phyloP scores from a whole-genome alignment of 1,140 invertebrate species.

The Drosophila kepulauana region DNA sequence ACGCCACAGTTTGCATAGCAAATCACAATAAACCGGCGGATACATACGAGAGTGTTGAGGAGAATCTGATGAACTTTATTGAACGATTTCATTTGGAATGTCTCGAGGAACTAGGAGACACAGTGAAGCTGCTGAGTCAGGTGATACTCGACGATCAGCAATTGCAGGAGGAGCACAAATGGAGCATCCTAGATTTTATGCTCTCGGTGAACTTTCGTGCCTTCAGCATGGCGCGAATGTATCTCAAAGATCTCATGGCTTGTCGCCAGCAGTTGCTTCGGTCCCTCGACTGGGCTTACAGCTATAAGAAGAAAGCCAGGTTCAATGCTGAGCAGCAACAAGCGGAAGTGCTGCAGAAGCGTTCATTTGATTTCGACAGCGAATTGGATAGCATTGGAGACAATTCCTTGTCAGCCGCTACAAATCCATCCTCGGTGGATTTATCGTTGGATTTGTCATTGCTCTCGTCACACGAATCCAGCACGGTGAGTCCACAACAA shows the following conservation, averaged over 20 bases:
- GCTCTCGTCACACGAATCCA: neutral
- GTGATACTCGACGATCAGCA: slow-evolving; percentile 28
- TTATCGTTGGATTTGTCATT: slow-evolving; percentile 8
- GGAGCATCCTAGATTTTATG: slow-evolving; percentile 44
- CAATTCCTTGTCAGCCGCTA: neutral
- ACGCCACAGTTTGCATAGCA: neutral
- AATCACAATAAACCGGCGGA: neutral
- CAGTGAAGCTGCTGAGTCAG: slow-evolving; percentile 25
- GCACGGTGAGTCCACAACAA: neutral
- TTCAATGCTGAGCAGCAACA: neutral
- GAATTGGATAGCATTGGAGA: neutral
- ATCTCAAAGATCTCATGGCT: neutral
- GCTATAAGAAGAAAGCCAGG: neutral
- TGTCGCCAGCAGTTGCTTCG: slow-evolving; percentile 8
- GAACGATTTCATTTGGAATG: slow-evolving; percentile 34
- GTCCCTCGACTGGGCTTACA: neutral
- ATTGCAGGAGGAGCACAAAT: neutral
- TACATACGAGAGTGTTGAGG: neutral
- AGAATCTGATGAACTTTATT: slow-evolving; percentile 28
- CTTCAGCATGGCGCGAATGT: slow-evolving; percentile 3
- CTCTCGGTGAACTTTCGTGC: slow-evolving; percentile 44
- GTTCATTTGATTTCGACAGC: neutral
- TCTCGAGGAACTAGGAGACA: slow-evolving; percentile 14
- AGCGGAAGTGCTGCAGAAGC: neutral
- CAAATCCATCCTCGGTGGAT: neutral